Base-by-base conservation (phyloP, 2,797 vertebrate species). In the Emydoidea blandingii region DNA sequence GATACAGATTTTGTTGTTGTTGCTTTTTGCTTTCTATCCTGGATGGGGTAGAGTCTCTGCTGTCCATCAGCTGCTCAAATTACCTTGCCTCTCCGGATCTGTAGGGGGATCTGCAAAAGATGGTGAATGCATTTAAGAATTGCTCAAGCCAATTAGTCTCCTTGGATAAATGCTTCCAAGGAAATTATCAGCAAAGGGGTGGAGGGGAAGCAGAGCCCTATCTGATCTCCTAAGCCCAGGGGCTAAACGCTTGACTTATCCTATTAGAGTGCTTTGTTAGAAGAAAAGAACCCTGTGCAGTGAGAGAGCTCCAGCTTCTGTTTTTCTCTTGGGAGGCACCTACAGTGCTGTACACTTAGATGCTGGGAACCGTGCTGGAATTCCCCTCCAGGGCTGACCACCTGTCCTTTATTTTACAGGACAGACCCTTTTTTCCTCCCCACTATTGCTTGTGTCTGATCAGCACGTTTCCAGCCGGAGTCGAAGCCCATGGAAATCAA, bases 191-290 rank as follows among this genome's bases (percentile, higher is more conserved):
- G 29, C 31, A 54, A n/a, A 27, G 53, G 1, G 6, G 3, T 79
- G 3, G 68, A 21, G 6, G 21, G 90, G 86, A 79, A 80, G 31
- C 12, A 62, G 47, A 47, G 29, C 7, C 23, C 47, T 18, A 44
- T 19, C 6, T 91, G 41, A 3, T 25, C 15, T 53, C 25, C 79
- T 6, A 5, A 84, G 44, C 19, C 18, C 1, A 44, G 76, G 62
- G 7, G 0, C 14, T 18, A 4, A 81, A 6, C 2, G 0, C 10
- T 1, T 0, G 1, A 47, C 18, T 10, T 56, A 11, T 0, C 0
- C 29, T 6, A 6, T 59, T 80, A 81, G 57, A 12, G 74, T 54
- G 74, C 37, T 81, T 59, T 78, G 74, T 49, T 78, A 29, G 23
- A 19, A 76, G 18, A 19, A 12, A 29, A 47, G 74, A 2, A 27